Percentiles rank a stretch among this genome's conserved stretches.
Evolutionary conservation across 2,888 invertebrate species (phyloP).

Genomic region (Pyrochroa serraticornis): DNA sequence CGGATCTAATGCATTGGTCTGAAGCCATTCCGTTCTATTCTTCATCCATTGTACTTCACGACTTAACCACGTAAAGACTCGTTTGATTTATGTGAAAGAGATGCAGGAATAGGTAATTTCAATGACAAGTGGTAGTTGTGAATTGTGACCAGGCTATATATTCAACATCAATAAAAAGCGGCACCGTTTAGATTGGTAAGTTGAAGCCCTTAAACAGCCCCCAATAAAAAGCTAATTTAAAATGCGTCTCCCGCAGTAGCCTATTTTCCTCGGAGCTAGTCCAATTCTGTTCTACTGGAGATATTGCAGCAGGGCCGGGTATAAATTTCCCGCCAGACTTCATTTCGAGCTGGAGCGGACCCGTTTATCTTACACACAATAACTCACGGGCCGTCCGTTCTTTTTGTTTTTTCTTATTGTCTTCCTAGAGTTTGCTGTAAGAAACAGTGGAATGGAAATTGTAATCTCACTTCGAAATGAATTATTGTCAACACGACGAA

Average conservation of each 20-base stretch:
- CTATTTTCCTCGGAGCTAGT: constrained; percentile 57
- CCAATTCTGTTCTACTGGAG: constrained; percentile 59
- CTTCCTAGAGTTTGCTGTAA: constrained; percentile 57
- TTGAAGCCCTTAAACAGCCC: constrained; percentile 46
- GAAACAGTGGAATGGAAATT: constrained; percentile 59
- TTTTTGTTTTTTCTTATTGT: constrained; percentile 57
- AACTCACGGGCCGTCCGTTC: constrained; percentile 62
- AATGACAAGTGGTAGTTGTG: constrained; percentile 1
- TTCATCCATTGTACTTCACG: no score
- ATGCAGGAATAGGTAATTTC: not conserved
- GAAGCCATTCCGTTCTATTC: no score
- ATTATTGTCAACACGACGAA: constrained; percentile 55
- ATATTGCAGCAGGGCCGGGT: constrained; percentile 58
- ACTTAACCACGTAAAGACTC: no score
- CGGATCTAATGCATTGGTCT: no score
- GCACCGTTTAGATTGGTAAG: constrained; percentile 39
- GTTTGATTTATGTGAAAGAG: no score
- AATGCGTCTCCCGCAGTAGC: constrained; percentile 58
- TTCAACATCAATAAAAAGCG: constrained; percentile 33
- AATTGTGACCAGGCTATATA: constrained; percentile 16
- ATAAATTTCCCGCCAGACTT: constrained; percentile 67
- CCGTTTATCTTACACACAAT: constrained; percentile 75
- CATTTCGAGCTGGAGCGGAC: constrained; percentile 74
- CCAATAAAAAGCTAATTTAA: constrained; percentile 59
- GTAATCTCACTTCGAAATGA: constrained; percentile 58